phyloP scores from a whole-genome alignment of 2,113 vertebrate genomes.

The Ameiurus melas region DNA sequence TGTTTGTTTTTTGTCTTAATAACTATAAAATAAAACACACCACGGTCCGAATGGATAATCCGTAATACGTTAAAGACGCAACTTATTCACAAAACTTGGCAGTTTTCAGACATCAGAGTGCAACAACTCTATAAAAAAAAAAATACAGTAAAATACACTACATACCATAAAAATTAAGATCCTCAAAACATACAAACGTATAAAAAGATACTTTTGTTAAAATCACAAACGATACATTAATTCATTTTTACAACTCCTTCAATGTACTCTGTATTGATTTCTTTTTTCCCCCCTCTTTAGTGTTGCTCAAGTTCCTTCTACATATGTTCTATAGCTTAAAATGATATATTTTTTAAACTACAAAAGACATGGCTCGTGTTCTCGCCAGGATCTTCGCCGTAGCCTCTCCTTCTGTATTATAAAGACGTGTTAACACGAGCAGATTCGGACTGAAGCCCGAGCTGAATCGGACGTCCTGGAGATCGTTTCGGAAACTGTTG shows the following conservation, averaged over 20 bases:
- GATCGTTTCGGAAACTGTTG: background rate
- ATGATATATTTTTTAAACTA: background rate
- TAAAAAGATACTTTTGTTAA: constrained; percentile 29
- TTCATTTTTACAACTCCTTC: constrained; percentile 44
- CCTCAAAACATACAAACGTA: constrained; percentile 6
- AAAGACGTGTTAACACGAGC: background rate
- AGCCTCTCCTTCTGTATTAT: background rate
- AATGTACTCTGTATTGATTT: constrained; percentile 14
- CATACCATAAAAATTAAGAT: background rate
- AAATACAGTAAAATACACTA: constrained; percentile 5
- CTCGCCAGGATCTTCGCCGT: background rate
- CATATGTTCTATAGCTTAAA: background rate
- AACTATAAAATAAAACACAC: background rate
- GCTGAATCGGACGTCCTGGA: background rate
- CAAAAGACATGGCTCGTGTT: background rate
- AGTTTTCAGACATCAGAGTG: constrained; percentile 23
- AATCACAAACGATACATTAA: constrained; percentile 20
- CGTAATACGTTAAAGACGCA: constrained; percentile 4
- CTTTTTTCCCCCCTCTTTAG: background rate
- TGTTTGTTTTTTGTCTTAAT: background rate
- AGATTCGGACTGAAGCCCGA: background rate
- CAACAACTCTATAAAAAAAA: background rate
- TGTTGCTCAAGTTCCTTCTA: background rate
- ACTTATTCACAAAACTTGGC: background rate
- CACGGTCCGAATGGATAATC: background rate